Percentiles rank a stretch among this genome's conserved stretches.
These are phyloP conservation scores for Sebastes minor DNA, from an alignment of 2,797 vertebrate genomes.

Conservation along the genomic window DNA sequence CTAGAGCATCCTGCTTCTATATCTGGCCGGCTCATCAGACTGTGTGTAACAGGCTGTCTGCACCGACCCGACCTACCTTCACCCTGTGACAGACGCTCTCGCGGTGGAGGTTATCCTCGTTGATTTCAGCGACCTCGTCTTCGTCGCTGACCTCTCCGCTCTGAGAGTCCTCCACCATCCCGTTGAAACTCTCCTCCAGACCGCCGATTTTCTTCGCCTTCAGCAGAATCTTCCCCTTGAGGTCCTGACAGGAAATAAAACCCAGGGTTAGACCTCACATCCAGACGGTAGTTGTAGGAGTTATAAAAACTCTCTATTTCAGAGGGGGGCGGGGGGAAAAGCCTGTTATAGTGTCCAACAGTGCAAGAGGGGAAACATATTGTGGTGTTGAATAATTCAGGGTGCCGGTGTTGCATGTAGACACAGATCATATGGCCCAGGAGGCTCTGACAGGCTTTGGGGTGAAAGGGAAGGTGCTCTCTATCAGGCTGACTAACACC, in stretches of 20 bases:
- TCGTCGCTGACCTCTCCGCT: constrained; percentile 84
- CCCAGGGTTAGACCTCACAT: too few relatives aligned
- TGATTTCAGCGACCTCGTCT: constrained; percentile 80
- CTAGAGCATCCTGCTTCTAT: background rate
- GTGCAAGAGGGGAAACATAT: background rate
- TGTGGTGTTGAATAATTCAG: background rate
- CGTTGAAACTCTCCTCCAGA: constrained; percentile 81
- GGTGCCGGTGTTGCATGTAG: background rate
- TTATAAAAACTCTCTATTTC: too few relatives aligned
- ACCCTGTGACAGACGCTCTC: constrained; percentile 76
- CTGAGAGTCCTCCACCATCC: constrained; percentile 74
- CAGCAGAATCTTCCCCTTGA: constrained; percentile 89
- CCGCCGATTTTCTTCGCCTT: constrained; percentile 92
- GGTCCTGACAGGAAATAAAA: constrained; percentile 77
- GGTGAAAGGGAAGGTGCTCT: background rate
- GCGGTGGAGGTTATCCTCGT: constrained; percentile 75
- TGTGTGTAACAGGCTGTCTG: constrained; percentile 13
- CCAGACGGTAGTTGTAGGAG: too few relatives aligned
- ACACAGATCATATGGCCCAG: background rate
- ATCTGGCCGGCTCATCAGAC: constrained; percentile 13
- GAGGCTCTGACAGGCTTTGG: background rate
- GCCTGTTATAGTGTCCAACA: too few relatives aligned
- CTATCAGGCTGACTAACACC: background rate
- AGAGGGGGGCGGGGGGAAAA: too few relatives aligned
- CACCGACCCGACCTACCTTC: constrained; percentile 68